A percentile compares a stretch with the other conserved stretches of the same genome.
These are phyloP conservation scores for Lutjanus argentimaculatus DNA, from an alignment of 2,797 vertebrate genomes.

Conservation along the genomic window DNA sequence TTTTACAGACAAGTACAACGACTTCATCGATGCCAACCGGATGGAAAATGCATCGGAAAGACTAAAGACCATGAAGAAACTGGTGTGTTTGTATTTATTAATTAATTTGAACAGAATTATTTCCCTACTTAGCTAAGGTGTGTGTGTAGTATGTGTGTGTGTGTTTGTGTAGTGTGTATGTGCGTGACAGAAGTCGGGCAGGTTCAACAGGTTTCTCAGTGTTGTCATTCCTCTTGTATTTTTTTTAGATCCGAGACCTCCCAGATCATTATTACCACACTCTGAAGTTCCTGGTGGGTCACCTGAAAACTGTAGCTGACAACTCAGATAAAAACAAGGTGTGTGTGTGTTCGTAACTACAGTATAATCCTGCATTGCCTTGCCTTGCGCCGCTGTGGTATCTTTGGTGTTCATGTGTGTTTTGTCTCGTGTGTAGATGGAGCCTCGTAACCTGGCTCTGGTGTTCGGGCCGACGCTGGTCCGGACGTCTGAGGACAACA, in stretches of 20 bases:
- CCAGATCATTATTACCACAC: constrained; percentile 97
- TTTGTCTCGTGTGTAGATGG: constrained; percentile 88
- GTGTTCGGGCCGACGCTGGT: constrained; percentile 98
- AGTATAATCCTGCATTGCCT: neutral
- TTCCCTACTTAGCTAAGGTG: neutral
- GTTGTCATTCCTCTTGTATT: neutral
- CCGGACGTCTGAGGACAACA: constrained; percentile 97
- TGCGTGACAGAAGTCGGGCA: neutral
- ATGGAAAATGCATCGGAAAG: constrained; percentile 93
- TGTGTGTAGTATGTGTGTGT: neutral
- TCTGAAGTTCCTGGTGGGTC: constrained; percentile 93
- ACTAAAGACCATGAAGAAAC: constrained; percentile 94
- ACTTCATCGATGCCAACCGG: constrained; percentile 97
- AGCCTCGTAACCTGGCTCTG: constrained; percentile 96
- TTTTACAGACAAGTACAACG: constrained; percentile 94
- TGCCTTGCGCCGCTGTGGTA: accelerated
- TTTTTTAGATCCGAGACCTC: constrained; percentile 92
- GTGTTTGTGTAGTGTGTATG: neutral
- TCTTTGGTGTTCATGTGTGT: neutral
- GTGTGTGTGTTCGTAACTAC: neutral
- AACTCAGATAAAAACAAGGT: constrained; percentile 98
- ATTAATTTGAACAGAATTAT: neutral
- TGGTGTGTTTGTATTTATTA: constrained; percentile 82
- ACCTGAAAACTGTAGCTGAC: constrained; percentile 96
- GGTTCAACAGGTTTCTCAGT: constrained; percentile 43